Conservation (phyloP, 2,888 invertebrate genomes). For the Scaptomyza caliginosa region DNA sequence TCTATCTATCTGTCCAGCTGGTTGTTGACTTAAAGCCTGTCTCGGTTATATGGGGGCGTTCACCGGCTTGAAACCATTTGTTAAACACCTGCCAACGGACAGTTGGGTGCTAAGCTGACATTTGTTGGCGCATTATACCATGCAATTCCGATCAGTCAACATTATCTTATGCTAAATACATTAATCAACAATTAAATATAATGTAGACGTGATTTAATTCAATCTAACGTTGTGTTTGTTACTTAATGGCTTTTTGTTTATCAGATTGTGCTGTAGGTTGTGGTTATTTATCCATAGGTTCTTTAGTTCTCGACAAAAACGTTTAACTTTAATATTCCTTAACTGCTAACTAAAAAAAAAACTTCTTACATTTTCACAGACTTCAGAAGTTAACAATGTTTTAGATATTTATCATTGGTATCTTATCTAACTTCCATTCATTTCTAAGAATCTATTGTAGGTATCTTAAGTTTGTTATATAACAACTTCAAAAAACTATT, state of each 20-base stretch:
- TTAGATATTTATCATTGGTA: not conserved
- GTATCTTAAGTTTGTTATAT: not conserved
- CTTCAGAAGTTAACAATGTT: not conserved
- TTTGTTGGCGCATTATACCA: conserved; percentile 43
- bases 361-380: not conserved
- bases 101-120: conserved; percentile 22
- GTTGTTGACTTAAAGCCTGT: not conserved
- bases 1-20: conserved; percentile 16
- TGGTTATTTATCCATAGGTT: too few relatives aligned
- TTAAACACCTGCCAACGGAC: conserved; percentile 32
- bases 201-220: conserved; percentile 12
- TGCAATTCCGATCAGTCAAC: conserved; percentile 33
- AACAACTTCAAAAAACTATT: not conserved
- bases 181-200: conserved; percentile 57
- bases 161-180: conserved; percentile 36
- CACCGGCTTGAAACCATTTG: conserved; percentile 24
- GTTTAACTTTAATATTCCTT: too few relatives aligned
- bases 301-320: not conserved
- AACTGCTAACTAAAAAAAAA: too few relatives aligned
- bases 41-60: conserved; percentile 43
- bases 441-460: not conserved
- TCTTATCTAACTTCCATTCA: not conserved
- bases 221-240: conserved; percentile 2
- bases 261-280: not conserved
- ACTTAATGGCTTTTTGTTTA: conserved; percentile 1